These are phyloP conservation scores for Leontopithecus rosalia DNA, from an alignment of 2,797 vertebrate species.

Conservation along the genomic window DNA sequence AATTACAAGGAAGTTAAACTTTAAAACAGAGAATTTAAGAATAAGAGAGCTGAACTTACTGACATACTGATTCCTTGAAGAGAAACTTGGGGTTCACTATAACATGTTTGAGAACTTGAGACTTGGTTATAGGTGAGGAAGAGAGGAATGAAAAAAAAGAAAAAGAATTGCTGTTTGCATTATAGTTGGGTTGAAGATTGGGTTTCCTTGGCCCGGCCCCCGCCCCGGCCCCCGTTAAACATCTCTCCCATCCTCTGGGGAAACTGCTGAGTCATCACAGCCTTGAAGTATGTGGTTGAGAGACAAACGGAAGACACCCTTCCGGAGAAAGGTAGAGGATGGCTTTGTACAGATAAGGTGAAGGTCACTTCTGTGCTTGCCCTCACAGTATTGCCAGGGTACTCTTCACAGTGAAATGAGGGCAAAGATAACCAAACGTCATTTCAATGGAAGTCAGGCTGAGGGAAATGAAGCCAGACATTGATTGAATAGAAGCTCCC, in stretches of 20 bases:
- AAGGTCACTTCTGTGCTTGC: background rate
- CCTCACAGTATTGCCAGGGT: background rate
- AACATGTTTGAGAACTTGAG: background rate
- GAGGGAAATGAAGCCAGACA: background rate
- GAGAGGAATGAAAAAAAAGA: background rate
- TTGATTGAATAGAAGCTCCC: background rate
- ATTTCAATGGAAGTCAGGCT: background rate
- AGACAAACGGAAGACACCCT: background rate
- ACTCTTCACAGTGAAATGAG: background rate
- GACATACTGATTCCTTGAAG: too few species aligned
- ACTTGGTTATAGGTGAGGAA: background rate
- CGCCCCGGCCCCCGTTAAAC: background rate
- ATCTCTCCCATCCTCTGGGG: background rate
- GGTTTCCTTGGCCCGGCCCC: background rate
- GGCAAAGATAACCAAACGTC: background rate
- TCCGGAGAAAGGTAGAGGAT: background rate
- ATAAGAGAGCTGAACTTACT: too few species aligned
- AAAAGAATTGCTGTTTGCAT: background rate
- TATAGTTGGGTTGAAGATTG: background rate
- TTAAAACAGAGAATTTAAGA: too few species aligned
- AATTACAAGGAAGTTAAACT: too few species aligned
- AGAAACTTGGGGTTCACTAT: too few species aligned
- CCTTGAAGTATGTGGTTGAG: background rate
- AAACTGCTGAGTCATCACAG: background rate
- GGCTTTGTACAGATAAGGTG: background rate